These are phyloP conservation scores for Sycophaga agraensis DNA, from an alignment of 1,140 invertebrate species.

Conservation along the genomic window DNA sequence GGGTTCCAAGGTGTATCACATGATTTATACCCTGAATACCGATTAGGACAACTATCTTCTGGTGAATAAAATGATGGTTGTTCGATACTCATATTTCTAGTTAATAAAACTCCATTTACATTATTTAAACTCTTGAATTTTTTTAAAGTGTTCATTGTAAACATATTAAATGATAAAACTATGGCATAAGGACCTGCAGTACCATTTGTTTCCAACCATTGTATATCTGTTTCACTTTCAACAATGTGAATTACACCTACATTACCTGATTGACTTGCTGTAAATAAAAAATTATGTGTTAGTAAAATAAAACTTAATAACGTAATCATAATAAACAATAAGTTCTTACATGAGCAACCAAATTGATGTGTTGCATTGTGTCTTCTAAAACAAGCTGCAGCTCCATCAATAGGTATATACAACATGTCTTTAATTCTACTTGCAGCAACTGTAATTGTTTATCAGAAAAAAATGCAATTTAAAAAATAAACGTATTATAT, in stretches of 20 bases:
- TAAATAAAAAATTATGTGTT: constrained; percentile 33
- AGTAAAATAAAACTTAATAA: not conserved
- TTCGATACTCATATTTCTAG: constrained; percentile 41
- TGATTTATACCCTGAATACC: constrained; percentile 62
- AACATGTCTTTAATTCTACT: constrained; percentile 77
- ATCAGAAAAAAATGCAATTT: too few relatives aligned
- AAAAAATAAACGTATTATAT: not conserved
- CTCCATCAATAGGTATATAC: constrained; percentile 72
- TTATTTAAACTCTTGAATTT: constrained; percentile 58
- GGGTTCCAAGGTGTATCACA: constrained; percentile 76
- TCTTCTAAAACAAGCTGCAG: constrained; percentile 78
- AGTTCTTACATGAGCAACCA: constrained; percentile 81
- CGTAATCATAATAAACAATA: not conserved
- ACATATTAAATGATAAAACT: constrained; percentile 64
- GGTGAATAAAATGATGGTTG: constrained; percentile 63
- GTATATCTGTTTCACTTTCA: constrained; percentile 62
- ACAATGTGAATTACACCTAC: constrained; percentile 83
- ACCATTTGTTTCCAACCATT: constrained; percentile 71
- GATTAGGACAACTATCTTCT: constrained; percentile 83
- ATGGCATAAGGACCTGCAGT: constrained; percentile 73
- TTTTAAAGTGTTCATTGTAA: constrained; percentile 59
- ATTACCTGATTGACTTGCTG: constrained; percentile 70
- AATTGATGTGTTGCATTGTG: constrained; percentile 91
- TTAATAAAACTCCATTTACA: constrained; percentile 65
- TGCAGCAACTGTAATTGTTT: constrained; percentile 41